phyloP scores from a whole-genome alignment of 2,113 vertebrate genomes.

The Phainopepla nitens region DNA sequence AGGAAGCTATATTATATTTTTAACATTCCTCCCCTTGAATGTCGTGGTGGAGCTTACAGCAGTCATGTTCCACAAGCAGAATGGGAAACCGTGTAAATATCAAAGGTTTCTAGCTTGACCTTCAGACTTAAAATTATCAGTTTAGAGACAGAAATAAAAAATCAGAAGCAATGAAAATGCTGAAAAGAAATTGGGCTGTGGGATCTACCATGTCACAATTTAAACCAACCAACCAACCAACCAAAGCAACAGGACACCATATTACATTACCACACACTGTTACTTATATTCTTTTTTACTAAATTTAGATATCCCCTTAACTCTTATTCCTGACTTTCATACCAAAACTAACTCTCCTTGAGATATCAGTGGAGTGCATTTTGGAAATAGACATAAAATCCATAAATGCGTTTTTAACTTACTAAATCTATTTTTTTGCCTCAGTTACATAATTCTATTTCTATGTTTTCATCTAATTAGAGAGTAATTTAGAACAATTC shows the following conservation, averaged over 20 bases:
- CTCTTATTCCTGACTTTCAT: background rate
- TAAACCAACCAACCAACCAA: background rate
- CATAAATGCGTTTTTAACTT: background rate
- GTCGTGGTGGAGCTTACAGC: background rate
- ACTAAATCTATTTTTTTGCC: background rate
- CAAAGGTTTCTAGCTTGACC: background rate
- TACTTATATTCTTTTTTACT: background rate
- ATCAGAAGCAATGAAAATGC: background rate
- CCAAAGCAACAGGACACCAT: no score
- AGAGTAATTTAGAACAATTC: background rate
- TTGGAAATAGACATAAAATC: background rate
- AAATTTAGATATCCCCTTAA: background rate
- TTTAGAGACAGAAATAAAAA: background rate
- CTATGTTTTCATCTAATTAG: background rate
- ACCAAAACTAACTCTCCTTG: background rate
- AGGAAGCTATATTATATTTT: background rate
- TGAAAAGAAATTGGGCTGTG: background rate
- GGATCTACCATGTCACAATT: background rate
- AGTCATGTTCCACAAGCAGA: background rate
- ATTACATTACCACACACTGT: no score
- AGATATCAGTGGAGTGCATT: background rate
- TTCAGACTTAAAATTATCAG: background rate
- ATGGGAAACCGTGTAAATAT: background rate
- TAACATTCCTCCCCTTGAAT: background rate
- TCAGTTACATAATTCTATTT: accelerated